Evolutionary conservation across 2,113 vertebrate genomes (phyloP).

Genomic region (Cynoglossus semilaevis): DNA sequence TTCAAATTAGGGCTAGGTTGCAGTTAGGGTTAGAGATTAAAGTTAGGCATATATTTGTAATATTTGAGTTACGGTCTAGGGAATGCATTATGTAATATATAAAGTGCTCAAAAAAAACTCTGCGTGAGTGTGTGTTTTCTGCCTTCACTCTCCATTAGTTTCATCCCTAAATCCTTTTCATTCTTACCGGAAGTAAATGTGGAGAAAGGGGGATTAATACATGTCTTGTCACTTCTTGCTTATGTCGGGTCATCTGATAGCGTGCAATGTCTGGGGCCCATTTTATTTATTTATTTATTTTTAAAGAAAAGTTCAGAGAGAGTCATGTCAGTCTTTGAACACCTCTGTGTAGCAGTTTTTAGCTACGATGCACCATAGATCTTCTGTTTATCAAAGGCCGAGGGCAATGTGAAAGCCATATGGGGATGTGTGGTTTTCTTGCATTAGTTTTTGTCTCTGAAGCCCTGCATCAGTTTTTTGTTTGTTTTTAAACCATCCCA

Average conservation of each 20-base stretch:
- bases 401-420: slow-evolving; percentile 34
- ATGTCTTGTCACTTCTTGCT: slow-evolving; percentile 44
- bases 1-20: no score
- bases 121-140: slow-evolving; percentile 33
- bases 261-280: slow-evolving; percentile 29
- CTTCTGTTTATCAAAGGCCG: slow-evolving; percentile 43
- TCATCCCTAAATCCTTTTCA: slow-evolving; percentile 66
- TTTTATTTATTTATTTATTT: slow-evolving; percentile 50
- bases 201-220: slow-evolving; percentile 50
- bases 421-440: slow-evolving; percentile 31
- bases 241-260: no score
- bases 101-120: no score
- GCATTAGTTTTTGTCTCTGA: slow-evolving; percentile 44
- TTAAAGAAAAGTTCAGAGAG: slow-evolving; percentile 29
- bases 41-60: no score
- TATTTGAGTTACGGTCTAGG: no score
- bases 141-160: slow-evolving; percentile 54
- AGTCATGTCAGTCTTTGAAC: slow-evolving; percentile 5
- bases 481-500: slow-evolving; percentile 41
- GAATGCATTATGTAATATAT: no score
- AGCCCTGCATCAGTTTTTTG: slow-evolving; percentile 32
- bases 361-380: slow-evolving; percentile 28
- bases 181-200: slow-evolving; percentile 43
- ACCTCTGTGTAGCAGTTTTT: slow-evolving; percentile 40
- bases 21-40: no score